Base-by-base conservation (phyloP, 1,140 invertebrate genomes). In the Bombus ignitus region DNA sequence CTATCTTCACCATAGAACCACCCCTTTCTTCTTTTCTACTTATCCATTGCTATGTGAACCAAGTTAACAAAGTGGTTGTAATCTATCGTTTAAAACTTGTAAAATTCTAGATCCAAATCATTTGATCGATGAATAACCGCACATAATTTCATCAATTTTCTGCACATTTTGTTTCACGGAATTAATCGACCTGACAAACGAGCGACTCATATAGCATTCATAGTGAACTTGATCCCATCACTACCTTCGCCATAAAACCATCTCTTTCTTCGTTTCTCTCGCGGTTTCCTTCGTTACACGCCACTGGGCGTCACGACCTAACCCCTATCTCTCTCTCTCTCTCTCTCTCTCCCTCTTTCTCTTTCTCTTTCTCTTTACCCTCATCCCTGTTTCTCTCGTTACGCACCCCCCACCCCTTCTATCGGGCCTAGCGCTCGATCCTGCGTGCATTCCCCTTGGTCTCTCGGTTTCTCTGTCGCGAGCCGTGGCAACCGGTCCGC, bases 401-500 rank as follows among this genome's bases (percentile, higher is more conserved):
- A 12, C 59, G 35, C 44, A 44, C 39, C 28, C 47, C 28, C n/a
- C 53, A 12, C 71, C 22, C 35, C 39, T 28, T 1, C 47, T 10
- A 13, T 13, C 44, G 4, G 68, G 39, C 88, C 68, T 68, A 32
- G 66, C 66, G 84, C 87, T 89, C 32, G 66, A 74, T 81, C 39
- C 59, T 77, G 81, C 47, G 77, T 81, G 35, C 76, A 80, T 72
- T 89, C 59, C 71, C 80, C 84, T 77, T 80, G 37, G 37, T 74
- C 42, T 77, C 47, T 81, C 78, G 77, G 62, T 59, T 70, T 73
- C 44, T 68, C 62, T 59, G 18, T 74, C 78, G 66, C 39, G 53
- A 42, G 39, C 76, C 78, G 83, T 84, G 83, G 83, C 83, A 84
- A 84, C 87, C 83, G 70, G 35, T 81, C 87, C 68, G 77, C 71